Base-by-base conservation (phyloP, 37 sponge, comb jelly and placozoan genomes). In the Geodia barretti region DNA sequence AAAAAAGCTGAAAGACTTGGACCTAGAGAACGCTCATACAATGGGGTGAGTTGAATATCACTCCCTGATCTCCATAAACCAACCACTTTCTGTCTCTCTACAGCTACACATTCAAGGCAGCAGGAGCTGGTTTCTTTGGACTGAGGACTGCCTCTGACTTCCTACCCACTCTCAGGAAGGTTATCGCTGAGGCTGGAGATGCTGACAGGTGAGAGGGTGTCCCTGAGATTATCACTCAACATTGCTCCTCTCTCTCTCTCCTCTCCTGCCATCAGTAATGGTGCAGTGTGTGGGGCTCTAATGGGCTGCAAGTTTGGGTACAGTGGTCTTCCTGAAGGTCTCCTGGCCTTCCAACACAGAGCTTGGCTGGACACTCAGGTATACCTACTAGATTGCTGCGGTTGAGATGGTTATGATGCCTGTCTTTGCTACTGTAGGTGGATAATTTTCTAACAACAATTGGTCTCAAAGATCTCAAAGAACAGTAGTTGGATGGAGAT, bases 161-260 rank as follows among this genome's bases (percentile, higher is more conserved):
- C 78, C 73, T 78, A 42, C 36, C 80, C 32, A 71, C 79, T 31
- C 74, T 96, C 20, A 85, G 58, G 19, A 83, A 93, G 35, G 67
- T 96, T 37, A 85, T 96, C 41, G 91, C 91, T 91, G 84, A 96
- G 72, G 97, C 80, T 26, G 97, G 97, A 39, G 97, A 96, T 80
- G 97, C 97, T 47, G 97, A 96, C 88, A 96, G 81, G 93, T 92
- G 29, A 47, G n/a, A n/a, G n/a, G n/a, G n/a, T n/a, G 73, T 69
- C 4, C n/a, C 25, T 31, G 25, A 7, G 32, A 21, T 33, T n/a
- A n/a, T n/a, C n/a, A n/a, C n/a, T n/a, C n/a, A n/a, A n/a, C n/a
- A n/a, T n/a, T n/a, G n/a, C n/a, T n/a, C 54, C 24, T 20, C 38
- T 35, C 72, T 14, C 21, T 9, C 34, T 70, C 39, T 42, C 73